A percentile compares a stretch with the other conserved stretches of the same genome.
Evolutionary conservation across 92 coral and sea anemone genomes (phyloP).

Genomic region (Galaxea fascicularis): DNA sequence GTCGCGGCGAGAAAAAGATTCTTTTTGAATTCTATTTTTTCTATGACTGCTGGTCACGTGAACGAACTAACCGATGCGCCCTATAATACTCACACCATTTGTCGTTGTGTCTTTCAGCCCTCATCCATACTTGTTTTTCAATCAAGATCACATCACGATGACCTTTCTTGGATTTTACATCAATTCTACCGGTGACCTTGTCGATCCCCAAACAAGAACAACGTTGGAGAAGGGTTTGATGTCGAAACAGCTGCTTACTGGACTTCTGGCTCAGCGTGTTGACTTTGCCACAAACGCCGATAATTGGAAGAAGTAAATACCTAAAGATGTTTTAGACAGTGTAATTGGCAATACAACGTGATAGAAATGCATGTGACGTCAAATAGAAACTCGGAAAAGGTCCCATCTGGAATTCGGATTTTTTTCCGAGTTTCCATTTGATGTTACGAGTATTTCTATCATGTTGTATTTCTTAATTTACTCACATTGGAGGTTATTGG

Average conservation of each 20-base stretch:
- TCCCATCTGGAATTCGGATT: too few species aligned
- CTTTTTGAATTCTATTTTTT: too few species aligned
- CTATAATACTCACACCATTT: neutral
- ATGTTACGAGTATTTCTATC: too few species aligned
- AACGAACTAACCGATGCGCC: too few species aligned
- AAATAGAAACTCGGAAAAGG: too few species aligned
- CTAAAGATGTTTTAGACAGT: neutral
- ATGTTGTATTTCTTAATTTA: too few species aligned
- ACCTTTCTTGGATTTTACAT: slow-evolving; percentile 92
- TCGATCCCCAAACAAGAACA: slow-evolving; percentile 68
- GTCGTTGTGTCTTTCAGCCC: slow-evolving; percentile 63
- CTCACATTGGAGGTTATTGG: too few species aligned
- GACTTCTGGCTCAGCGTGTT: slow-evolving; percentile 73
- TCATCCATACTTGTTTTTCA: slow-evolving; percentile 94
- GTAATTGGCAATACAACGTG: too few species aligned
- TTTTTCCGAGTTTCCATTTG: too few species aligned
- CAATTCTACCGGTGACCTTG: slow-evolving; percentile 72
- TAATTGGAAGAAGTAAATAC: slow-evolving; percentile 68
- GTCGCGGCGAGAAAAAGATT: too few species aligned
- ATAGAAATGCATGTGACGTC: too few species aligned
- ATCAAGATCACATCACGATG: slow-evolving; percentile 84
- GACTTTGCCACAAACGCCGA: slow-evolving; percentile 62
- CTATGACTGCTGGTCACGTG: too few species aligned
- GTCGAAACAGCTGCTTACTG: slow-evolving; percentile 66
- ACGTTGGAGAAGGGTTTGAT: slow-evolving; percentile 63